Base-by-base conservation (phyloP, 1,140 invertebrate species). In the Contarinia nasturtii region DNA sequence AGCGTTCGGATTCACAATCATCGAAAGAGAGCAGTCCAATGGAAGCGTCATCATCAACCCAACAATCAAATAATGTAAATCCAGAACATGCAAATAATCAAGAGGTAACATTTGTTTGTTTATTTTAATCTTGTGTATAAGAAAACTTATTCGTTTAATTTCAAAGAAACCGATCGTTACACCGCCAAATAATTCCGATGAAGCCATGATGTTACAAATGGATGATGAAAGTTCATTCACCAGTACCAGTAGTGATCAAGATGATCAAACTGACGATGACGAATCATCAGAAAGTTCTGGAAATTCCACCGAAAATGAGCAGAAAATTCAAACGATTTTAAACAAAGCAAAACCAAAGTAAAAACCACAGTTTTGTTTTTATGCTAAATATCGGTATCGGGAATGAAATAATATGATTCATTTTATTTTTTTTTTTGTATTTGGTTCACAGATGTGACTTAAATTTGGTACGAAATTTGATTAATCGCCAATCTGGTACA, bases 341-440 rank as follows among this genome's bases (percentile, higher is more conserved):
- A 57, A 65, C 34, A 78, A 77, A 56, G 54, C 66, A 40, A 74
- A 69, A 58, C 79, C 79, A 1, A 77, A 72, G 54, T 75, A 80
- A 48, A 77, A 27, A 27, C 27, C 27, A 27, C n/a, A n/a, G n/a
- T n/a, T 27, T 27, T 27, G 73, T 33, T 86, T 54, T 70, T 38
- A 3, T 27, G 10, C 10, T 27, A n/a, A n/a, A n/a, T n/a, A n/a
- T n/a, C n/a, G n/a, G n/a, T n/a, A n/a, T 27, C 27, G 27, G 3
- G 27, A 10, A 27, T 27, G 27, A 3, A n/a, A 40, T 57, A n/a
- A 53, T 54, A 49, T 57, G 62, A 50, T 57, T 47, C 22, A 45
- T 49, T 12, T 19, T 22, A 19, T 38, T 41, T 22, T 41, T 22
- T 12, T 46, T n/a, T n/a, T 36, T 33, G 5, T 22, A 42, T 51